Conservation (phyloP, 2,797 vertebrate genomes). For the Coilia nasus region DNA sequence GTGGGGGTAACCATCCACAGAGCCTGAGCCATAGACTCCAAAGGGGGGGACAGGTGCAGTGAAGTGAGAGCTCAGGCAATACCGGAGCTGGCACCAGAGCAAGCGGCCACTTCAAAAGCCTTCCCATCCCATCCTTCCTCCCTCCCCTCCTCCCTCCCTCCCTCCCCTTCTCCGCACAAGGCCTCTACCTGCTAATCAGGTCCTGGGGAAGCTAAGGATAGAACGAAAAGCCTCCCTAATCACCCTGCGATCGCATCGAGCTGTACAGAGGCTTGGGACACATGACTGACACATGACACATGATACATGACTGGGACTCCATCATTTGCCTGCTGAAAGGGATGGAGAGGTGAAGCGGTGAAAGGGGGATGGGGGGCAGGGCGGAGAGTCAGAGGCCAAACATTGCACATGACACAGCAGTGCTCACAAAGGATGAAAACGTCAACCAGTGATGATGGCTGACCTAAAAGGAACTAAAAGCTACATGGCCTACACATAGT, state of each 20-base stretch:
- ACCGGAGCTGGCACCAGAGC: constrained; percentile 44
- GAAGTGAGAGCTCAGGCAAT: constrained; percentile 25
- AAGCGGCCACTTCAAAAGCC: constrained; percentile 60
- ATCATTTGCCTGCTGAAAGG: constrained; percentile 62
- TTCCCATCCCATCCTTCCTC: constrained; percentile 24
- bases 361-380: neutral
- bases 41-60: constrained; percentile 8
- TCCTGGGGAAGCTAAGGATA: constrained; percentile 83
- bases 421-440: too few species aligned
- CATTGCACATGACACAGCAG: too few species aligned
- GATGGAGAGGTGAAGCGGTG: neutral
- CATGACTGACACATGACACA: constrained; percentile 63
- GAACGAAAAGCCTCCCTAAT: constrained; percentile 87
- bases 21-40: constrained; percentile 46
- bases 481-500: too few species aligned
- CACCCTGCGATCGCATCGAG: constrained; percentile 78
- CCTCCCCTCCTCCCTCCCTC: too few species aligned
- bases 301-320: constrained; percentile 60
- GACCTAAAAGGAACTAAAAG: too few species aligned
- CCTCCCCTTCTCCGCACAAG: neutral
- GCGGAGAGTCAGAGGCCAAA: too few species aligned
- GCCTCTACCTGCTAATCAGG: constrained; percentile 77
- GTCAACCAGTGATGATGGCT: too few species aligned
- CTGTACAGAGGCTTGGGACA: constrained; percentile 79
- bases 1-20: constrained; percentile 42